A percentile compares a stretch with the other conserved stretches of the same genome.
phyloP scores from a whole-genome alignment of 2,797 vertebrate genomes.

The Nannoperca obscura region DNA sequence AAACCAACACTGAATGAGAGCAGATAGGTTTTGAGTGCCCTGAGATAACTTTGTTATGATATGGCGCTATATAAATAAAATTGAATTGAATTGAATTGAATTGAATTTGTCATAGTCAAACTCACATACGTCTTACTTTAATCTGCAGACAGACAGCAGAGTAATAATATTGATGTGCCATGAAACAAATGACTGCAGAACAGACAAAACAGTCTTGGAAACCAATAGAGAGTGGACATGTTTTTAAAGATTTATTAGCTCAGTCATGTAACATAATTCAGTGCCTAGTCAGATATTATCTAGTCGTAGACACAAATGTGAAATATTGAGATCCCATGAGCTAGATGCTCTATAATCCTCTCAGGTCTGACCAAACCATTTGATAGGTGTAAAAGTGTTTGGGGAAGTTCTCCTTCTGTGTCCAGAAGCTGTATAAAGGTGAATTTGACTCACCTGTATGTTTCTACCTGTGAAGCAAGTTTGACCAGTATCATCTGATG shows the following conservation, averaged over 20 bases:
- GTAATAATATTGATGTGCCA: background rate
- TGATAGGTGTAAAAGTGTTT: background rate
- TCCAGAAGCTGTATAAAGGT: background rate
- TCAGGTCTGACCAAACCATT: background rate
- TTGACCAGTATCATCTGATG: background rate
- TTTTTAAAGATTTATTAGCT: slow-evolving; percentile 32
- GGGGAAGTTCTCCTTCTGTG: background rate
- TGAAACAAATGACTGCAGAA: background rate
- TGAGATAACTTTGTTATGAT: too few species aligned
- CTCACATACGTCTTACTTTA: background rate
- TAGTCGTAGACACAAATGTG: background rate
- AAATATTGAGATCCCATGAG: slow-evolving; percentile 5
- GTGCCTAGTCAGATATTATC: background rate
- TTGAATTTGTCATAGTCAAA: slow-evolving; percentile 1
- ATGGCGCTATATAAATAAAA: too few species aligned
- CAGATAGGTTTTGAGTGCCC: too few species aligned
- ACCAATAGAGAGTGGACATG: background rate
- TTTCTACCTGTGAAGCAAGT: slow-evolving; percentile 15
- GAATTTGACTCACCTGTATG: background rate
- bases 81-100: too few species aligned
- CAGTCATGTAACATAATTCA: background rate
- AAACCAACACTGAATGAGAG: too few species aligned
- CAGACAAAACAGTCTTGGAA: background rate
- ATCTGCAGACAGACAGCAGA: background rate
- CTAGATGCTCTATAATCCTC: background rate